phyloP scores from a whole-genome alignment of 2,113 vertebrate species.

The Sceloporus tristichus region DNA sequence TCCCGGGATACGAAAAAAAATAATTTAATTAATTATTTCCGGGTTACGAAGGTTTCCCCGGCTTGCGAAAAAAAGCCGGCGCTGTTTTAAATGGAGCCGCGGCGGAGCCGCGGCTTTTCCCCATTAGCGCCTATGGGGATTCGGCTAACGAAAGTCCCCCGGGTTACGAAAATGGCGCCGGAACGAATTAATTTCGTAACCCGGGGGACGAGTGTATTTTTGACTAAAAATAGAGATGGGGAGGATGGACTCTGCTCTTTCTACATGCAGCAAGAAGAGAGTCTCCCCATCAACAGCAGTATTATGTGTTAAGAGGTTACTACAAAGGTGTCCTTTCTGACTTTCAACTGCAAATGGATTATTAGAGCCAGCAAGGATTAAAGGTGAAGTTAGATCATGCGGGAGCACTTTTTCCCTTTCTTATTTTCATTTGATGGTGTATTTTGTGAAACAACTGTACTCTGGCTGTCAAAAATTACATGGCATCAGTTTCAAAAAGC shows the following conservation, averaged over 20 bases:
- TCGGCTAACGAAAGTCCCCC: no score
- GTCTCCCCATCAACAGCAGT: no score
- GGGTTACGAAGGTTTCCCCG: no score
- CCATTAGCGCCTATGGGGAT: no score
- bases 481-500: background rate
- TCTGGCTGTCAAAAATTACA: background rate
- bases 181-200: no score
- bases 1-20: no score
- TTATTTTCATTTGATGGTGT: background rate
- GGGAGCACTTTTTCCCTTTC: background rate
- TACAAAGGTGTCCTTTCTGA: background rate
- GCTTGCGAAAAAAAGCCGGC: no score
- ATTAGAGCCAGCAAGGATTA: background rate
- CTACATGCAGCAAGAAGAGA: background rate
- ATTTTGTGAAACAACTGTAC: background rate
- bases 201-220: no score
- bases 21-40: no score
- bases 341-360: background rate
- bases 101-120: no score
- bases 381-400: background rate
- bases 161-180: no score
- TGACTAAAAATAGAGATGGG: background rate
- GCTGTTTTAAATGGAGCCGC: no score
- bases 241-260: background rate
- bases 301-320: background rate